Evolutionary conservation across 1,140 invertebrate species (phyloP).

Genomic region (Xylocopa sonorina): DNA sequence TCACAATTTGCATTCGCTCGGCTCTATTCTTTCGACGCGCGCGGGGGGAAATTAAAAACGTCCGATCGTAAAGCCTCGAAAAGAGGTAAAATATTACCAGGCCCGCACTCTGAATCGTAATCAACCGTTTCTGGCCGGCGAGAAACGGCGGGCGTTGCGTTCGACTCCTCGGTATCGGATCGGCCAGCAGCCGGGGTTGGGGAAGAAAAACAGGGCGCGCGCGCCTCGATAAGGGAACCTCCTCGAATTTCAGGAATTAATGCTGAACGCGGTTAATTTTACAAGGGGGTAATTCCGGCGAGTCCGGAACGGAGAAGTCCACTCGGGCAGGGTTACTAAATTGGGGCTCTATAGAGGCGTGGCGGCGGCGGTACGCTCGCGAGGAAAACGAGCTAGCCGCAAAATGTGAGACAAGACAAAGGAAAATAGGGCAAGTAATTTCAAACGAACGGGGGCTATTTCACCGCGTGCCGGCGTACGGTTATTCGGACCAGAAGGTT

Average conservation of each 20-base stretch:
- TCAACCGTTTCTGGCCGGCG: constrained; percentile 56
- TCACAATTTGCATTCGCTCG: constrained; percentile 79
- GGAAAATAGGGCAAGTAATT: constrained; percentile 53
- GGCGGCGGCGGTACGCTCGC: background rate
- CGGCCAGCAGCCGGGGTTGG: no score
- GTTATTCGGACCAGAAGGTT: constrained; percentile 37
- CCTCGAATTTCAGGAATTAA: constrained; percentile 9
- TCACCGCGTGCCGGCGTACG: background rate
- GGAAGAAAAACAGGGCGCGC: background rate
- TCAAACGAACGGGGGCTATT: constrained; percentile 42
- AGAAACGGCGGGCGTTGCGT: constrained; percentile 23
- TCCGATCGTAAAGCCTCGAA: constrained; percentile 76
- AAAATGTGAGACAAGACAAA: constrained; percentile 42
- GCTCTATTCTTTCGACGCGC: constrained; percentile 55
- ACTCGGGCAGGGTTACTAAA: constrained; percentile 43
- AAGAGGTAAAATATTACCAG: constrained; percentile 75
- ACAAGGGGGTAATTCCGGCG: constrained; percentile 22
- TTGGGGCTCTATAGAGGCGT: constrained; percentile 5
- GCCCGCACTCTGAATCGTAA: constrained; percentile 75
- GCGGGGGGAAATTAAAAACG: constrained; percentile 81
- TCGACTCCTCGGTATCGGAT: constrained; percentile 24
- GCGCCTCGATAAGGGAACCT: background rate
- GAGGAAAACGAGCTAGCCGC: background rate
- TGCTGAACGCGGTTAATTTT: constrained; percentile 30
- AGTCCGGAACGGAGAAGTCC: constrained; percentile 13